Percentiles rank a stretch among this genome's conserved stretches.
Conservation (phyloP, 2,113 vertebrate genomes). For the Sinosuthora webbiana region DNA sequence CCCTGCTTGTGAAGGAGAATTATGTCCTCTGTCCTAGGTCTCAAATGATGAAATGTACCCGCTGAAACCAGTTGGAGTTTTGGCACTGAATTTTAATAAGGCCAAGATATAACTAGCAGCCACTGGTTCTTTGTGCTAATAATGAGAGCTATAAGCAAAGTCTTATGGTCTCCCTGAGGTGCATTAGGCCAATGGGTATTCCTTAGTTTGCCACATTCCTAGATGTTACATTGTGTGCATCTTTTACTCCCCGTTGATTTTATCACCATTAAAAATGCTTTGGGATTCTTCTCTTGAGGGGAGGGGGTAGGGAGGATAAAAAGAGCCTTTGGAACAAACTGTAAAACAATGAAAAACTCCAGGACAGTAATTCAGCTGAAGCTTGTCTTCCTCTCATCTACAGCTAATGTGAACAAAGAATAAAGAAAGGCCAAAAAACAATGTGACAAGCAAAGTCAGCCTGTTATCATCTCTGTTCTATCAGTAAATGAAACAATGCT, state of each 20-base stretch:
- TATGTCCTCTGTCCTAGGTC: not conserved
- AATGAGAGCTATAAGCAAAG: not conserved
- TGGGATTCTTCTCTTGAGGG: not conserved
- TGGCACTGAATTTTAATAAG: not conserved
- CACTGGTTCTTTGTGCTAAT: not conserved
- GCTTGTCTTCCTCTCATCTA: constrained; percentile 10
- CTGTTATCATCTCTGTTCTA: constrained; percentile 52
- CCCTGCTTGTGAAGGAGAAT: not conserved
- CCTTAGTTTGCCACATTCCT: not conserved
- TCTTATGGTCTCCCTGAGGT: not conserved
- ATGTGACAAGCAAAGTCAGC: constrained; percentile 40
- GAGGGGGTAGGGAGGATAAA: not conserved
- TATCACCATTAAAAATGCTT: constrained; percentile 11
- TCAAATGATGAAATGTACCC: not conserved
- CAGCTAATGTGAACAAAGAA: not conserved
- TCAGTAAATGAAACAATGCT: constrained; percentile 58
- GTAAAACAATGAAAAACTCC: not conserved
- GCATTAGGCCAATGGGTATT: not conserved
- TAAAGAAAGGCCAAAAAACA: constrained; percentile 37
- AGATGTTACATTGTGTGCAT: not conserved
- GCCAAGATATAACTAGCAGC: not conserved
- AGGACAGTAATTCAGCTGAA: not conserved
- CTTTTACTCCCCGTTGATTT: constrained; percentile 4
- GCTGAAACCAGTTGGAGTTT: not conserved
- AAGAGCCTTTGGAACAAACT: not conserved